A percentile compares a stretch with the other conserved stretches of the same genome.
Conservation (phyloP, 2,888 invertebrate genomes). For the Caenorhabditis sulstoni region DNA sequence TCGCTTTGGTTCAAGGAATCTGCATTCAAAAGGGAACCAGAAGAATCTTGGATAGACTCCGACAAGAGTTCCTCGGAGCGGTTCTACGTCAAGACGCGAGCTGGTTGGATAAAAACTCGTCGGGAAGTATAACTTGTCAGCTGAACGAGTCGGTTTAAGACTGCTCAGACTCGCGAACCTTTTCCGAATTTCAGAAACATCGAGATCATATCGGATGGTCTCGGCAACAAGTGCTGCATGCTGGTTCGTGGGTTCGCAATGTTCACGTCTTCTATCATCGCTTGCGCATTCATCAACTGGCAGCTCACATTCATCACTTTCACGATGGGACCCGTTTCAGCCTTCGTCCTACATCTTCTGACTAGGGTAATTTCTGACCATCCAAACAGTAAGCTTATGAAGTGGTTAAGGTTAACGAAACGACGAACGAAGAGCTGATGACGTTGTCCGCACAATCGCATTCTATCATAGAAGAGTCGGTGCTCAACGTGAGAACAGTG, state of each 20-base stretch:
- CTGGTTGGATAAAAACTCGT: conserved; percentile 59
- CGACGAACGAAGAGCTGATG: conserved; percentile 53
- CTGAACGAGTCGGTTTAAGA: conserved; percentile 66
- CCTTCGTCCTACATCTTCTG: conserved; percentile 65
- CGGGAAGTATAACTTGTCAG: conserved; percentile 65
- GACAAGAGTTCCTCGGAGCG: conserved; percentile 60
- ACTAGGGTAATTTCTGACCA: conserved; percentile 44
- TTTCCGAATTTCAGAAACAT: conserved; percentile 53
- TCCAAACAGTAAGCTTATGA: too few relatives aligned
- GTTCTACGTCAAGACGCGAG: conserved; percentile 66
- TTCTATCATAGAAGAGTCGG: conserved; percentile 64
- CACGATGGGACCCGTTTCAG: conserved; percentile 66
- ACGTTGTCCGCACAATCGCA: conserved; percentile 51
- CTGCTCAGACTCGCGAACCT: too few relatives aligned
- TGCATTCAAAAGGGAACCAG: conserved; percentile 54
- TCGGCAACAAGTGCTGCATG: conserved; percentile 66
- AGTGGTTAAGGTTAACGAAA: conserved; percentile 50
- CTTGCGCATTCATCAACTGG: conserved; percentile 66
- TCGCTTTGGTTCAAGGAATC: conserved; percentile 54
- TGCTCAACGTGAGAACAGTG: conserved; percentile 68
- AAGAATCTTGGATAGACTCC: conserved; percentile 36
- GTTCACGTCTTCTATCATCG: conserved; percentile 65
- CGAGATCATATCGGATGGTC: conserved; percentile 60
- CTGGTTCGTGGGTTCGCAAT: conserved; percentile 66
- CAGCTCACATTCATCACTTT: conserved; percentile 63